phyloP scores from a whole-genome alignment of 2,888 invertebrate genomes.

The Sturmia bella region DNA sequence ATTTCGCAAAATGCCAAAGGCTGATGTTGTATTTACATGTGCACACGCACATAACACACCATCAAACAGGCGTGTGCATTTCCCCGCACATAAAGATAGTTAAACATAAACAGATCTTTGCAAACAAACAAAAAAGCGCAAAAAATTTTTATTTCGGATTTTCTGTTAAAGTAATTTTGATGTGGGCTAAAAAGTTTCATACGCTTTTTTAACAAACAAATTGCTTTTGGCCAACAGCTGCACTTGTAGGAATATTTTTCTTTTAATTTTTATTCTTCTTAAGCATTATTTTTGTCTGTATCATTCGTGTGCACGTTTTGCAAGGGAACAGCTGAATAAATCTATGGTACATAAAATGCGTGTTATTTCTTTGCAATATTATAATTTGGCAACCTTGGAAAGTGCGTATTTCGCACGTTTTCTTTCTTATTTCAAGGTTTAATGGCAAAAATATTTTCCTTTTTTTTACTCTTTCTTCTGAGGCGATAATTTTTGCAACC shows the following conservation, averaged over 20 bases:
- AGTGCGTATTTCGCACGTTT: too few relatives aligned
- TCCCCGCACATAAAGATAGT: neutral
- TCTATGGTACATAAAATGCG: too few relatives aligned
- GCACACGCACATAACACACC: neutral
- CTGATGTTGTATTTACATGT: conserved; percentile 42
- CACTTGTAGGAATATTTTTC: conserved; percentile 23
- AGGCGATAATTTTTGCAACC: too few relatives aligned
- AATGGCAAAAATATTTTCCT: too few relatives aligned
- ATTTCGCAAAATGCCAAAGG: conserved; percentile 59
- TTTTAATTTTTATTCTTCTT: neutral
- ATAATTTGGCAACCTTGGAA: too few relatives aligned
- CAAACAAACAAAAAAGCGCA: conserved; percentile 14
- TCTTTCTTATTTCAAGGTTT: too few relatives aligned
- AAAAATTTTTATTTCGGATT: conserved; percentile 21
- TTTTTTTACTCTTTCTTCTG: too few relatives aligned
- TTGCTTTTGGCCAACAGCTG: conserved; percentile 27
- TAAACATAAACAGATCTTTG: conserved; percentile 18
- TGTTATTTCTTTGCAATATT: too few relatives aligned
- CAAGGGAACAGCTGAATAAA: too few relatives aligned
- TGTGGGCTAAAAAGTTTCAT: conserved; percentile 40
- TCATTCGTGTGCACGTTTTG: too few relatives aligned
- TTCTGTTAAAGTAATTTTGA: conserved; percentile 28
- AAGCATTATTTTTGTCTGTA: neutral
- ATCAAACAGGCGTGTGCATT: neutral
- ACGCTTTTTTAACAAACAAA: neutral